phyloP scores from a whole-genome alignment of 2,888 invertebrate species.

The Limnephilus lunatus region DNA sequence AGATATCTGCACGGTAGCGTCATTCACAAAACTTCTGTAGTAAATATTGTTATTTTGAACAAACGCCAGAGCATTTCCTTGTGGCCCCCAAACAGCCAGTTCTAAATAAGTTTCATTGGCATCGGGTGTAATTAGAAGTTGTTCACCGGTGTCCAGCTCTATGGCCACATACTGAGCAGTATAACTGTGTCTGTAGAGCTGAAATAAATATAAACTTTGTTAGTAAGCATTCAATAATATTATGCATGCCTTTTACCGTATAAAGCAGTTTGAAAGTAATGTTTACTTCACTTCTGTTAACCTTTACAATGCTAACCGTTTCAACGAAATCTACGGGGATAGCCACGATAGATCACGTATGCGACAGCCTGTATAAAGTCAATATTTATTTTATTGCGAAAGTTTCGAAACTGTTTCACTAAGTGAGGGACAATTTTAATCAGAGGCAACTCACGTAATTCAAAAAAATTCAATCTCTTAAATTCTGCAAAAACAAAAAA shows the following conservation, averaged over 20 bases:
- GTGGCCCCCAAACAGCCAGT: conserved; percentile 87
- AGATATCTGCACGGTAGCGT: conserved; percentile 79
- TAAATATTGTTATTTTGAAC: conserved; percentile 87
- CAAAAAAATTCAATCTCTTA: no score
- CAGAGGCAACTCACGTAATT: no score
- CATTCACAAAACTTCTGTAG: conserved; percentile 79
- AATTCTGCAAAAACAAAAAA: no score
- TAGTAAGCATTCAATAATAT: not conserved
- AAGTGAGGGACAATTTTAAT: no score
- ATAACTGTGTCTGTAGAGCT: conserved; percentile 90
- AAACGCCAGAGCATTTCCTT: conserved; percentile 83
- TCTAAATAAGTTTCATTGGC: conserved; percentile 78
- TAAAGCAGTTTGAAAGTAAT: not conserved
- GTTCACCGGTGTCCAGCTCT: conserved; percentile 77
- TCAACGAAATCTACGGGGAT: no score
- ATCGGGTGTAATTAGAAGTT: conserved; percentile 70
- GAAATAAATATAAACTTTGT: conserved; percentile 67
- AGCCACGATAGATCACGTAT: no score
- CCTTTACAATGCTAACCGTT: no score
- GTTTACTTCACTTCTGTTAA: not conserved
- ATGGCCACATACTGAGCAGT: conserved; percentile 85
- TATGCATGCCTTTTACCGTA: not conserved
- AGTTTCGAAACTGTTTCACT: no score
- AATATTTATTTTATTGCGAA: no score
- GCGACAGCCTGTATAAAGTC: no score